phyloP scores from a whole-genome alignment of 2,797 vertebrate species.

The Myotis vivesi region DNA sequence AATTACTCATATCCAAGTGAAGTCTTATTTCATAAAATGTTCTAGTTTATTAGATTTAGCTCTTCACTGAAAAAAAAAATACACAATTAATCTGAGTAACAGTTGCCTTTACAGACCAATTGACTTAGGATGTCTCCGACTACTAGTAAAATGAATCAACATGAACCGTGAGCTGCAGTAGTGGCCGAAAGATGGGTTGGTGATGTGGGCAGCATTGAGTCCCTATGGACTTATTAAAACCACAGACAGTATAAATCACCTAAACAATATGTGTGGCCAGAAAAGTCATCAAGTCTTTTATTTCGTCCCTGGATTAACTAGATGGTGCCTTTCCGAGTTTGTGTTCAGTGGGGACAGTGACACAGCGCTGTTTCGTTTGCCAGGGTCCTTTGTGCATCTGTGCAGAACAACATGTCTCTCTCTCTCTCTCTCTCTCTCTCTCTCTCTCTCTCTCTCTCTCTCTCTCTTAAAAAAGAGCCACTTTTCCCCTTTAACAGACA shows the following conservation, averaged over 20 bases:
- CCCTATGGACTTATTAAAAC: neutral
- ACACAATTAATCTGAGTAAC: conserved; percentile 12
- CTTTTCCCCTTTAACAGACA: neutral
- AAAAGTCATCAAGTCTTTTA: too few species aligned
- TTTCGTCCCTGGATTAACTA: fast-evolving
- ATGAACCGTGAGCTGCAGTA: fast-evolving
- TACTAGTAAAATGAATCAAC: neutral
- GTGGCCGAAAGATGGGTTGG: neutral
- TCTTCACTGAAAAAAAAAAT: neutral
- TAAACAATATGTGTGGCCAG: too few species aligned
- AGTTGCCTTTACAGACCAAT: neutral
- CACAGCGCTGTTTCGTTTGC: fast-evolving
- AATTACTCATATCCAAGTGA: neutral
- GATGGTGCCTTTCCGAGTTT: too few species aligned
- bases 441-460: neutral
- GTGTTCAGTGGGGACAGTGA: too few species aligned
- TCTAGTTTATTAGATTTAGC: conserved; percentile 42
- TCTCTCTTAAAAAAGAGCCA: neutral
- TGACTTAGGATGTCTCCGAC: neutral
- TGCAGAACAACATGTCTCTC: fast-evolving
- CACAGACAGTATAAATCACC: neutral
- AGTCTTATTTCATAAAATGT: neutral
- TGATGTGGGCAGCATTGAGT: fast-evolving
- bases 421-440: neutral
- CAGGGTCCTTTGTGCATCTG: fast-evolving